Base-by-base conservation (phyloP, 2,797 vertebrate species). In the Hafferia zeledoni region DNA sequence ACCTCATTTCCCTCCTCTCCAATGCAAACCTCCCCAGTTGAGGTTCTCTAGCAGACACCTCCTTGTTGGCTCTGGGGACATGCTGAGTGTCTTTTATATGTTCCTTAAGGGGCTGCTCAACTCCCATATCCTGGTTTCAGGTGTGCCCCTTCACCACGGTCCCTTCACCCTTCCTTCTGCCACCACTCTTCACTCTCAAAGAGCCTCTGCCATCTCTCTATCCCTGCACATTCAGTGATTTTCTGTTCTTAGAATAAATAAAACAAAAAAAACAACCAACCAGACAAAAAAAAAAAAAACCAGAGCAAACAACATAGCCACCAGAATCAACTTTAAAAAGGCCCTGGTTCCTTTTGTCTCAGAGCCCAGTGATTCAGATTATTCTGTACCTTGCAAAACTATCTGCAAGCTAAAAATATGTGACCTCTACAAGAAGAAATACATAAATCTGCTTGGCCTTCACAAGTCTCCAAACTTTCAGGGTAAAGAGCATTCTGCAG, bases 401-500 rank as follows among this genome's bases (percentile, higher is more conserved):
- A 23, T 63, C 64, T 49, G 53, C 17, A 53, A 91, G 61, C 61
- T 87, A 94, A 92, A 95, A 95, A 72, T 86, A 89, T 5, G 31
- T 87, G 89, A 87, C 85, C 89, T 78, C 53, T 78, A 31, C 72
- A 81, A 89, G 82, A 44, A 41, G 82, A 93, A 91, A 88, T 52
- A 63, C 55, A 91, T 94, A 89, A 95, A 91, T 93, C 84, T 88
- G 59, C 72, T 79, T 81, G 72, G 50, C 63, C 82, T 94, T 52
- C 37, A 37, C 72, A 88, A 91, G 55, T 78, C 91, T 81, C 59
- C 79, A 94, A 39, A 86, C 57, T 87, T 93, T 13, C 72, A 75
- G 76, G 18, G 43, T 72, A 65, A 93, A 85, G 78, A 81, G 61
- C 0, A 0, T 76, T 91, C 84, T 88, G 46, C 77, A 59, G 84